Percentiles rank a stretch among this genome's conserved stretches.
Evolutionary conservation across 1,140 invertebrate genomes (phyloP).

Genomic region (Campodea augens): DNA sequence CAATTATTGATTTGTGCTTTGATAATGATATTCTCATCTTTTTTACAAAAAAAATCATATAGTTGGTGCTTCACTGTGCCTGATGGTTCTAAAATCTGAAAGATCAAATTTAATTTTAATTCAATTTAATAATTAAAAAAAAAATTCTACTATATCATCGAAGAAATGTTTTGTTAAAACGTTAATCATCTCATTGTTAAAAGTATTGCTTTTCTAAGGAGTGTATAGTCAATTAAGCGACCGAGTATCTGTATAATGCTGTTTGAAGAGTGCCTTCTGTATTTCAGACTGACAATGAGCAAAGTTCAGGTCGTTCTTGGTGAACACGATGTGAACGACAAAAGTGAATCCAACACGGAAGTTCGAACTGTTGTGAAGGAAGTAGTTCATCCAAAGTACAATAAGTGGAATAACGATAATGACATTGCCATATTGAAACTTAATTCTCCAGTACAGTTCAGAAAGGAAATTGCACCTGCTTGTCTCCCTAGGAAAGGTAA

Average conservation of each 20-base stretch:
- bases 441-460: constrained; percentile 12
- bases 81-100: not conserved
- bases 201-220: constrained; percentile 23
- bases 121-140: too few relatives aligned
- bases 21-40: not conserved
- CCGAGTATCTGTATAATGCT: too few relatives aligned
- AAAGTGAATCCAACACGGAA: constrained; percentile 15
- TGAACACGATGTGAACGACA: constrained; percentile 18
- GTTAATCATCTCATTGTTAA: constrained; percentile 5
- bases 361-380: constrained; percentile 18
- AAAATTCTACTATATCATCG: too few relatives aligned
- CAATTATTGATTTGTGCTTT: too few relatives aligned
- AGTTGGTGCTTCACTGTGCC: constrained; percentile 18
- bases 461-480: constrained; percentile 14
- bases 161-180: not conserved
- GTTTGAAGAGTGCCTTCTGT: too few relatives aligned
- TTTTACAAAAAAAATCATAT: constrained; percentile 9
- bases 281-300: constrained; percentile 7
- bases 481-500: constrained; percentile 14
- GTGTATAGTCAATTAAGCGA: too few relatives aligned
- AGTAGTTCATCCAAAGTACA: constrained; percentile 24
- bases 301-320: constrained; percentile 22
- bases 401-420: constrained; percentile 24
- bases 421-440: constrained; percentile 33
- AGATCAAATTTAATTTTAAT: too few relatives aligned